These are phyloP conservation scores for Troides helena DNA, from an alignment of 2,888 invertebrate genomes.

Conservation along the genomic window DNA sequence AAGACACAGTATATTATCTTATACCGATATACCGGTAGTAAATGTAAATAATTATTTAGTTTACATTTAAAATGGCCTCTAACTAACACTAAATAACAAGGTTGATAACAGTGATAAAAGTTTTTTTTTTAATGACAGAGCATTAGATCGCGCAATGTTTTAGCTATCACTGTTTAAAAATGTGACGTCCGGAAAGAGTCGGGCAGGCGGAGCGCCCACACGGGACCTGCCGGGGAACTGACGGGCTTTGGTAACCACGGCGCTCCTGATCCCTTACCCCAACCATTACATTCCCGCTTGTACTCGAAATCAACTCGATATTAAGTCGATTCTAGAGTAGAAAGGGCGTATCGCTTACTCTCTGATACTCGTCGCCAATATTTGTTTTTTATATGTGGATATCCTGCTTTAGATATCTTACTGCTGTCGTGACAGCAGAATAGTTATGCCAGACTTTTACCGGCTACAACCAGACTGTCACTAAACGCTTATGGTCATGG, in stretches of 20 bases:
- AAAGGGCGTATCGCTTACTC: too few relatives aligned
- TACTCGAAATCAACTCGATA: neutral
- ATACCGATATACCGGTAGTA: too few relatives aligned
- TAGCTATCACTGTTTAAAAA: slow-evolving; percentile 8
- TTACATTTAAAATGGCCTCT: too few relatives aligned
- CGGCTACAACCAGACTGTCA: too few relatives aligned
- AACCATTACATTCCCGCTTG: neutral
- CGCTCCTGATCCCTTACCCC: slow-evolving; percentile 32
- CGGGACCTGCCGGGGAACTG: slow-evolving; percentile 51
- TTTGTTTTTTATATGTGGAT: too few relatives aligned
- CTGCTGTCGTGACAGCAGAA: too few relatives aligned
- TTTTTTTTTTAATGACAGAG: neutral
- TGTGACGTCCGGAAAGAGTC: slow-evolving; percentile 37
- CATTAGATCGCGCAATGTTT: slow-evolving; percentile 2
- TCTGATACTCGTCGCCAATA: too few relatives aligned
- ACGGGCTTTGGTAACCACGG: slow-evolving; percentile 33
- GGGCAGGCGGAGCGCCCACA: slow-evolving; percentile 52
- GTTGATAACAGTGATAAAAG: slow-evolving; percentile 3
- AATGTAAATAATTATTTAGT: too few relatives aligned
- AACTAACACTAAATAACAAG: slow-evolving; percentile 1
- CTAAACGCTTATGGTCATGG: too few relatives aligned
- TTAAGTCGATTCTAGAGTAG: neutral
- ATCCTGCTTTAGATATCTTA: too few relatives aligned
- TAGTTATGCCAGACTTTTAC: too few relatives aligned
- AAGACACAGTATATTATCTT: too few relatives aligned